These are phyloP conservation scores for Armadillidium nasatum DNA, from an alignment of 1,140 invertebrate species.

Conservation along the genomic window DNA sequence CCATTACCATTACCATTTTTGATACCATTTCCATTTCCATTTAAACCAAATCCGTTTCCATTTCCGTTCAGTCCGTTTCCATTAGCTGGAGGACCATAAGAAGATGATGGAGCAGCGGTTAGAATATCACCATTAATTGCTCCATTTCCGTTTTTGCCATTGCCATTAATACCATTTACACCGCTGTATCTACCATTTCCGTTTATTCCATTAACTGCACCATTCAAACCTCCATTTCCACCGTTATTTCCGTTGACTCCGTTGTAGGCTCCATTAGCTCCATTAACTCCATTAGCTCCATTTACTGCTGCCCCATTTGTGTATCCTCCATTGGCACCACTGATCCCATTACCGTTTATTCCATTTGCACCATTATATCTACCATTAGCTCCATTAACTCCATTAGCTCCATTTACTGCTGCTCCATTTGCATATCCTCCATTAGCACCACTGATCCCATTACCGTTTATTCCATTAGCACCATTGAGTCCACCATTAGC, in stretches of 20 bases:
- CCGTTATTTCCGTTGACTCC: slow-evolving; percentile 8
- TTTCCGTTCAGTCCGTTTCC: not conserved
- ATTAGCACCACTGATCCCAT: not conserved
- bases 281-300: not conserved
- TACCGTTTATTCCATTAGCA: not conserved
- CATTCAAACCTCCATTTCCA: slow-evolving; percentile 7
- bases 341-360: not conserved
- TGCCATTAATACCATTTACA: not conserved
- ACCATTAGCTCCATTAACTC: not conserved
- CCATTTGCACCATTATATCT: slow-evolving; percentile 17
- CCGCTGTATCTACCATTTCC: slow-evolving; percentile 6
- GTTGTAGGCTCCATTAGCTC: not conserved
- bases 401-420: not conserved
- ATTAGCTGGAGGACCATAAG: slow-evolving; percentile 17
- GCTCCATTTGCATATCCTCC: not conserved
- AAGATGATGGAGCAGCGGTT: not conserved
- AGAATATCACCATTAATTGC: not conserved
- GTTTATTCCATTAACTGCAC: slow-evolving; percentile 3
- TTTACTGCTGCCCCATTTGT: not conserved
- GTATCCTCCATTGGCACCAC: not conserved
- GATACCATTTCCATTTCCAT: not conserved
- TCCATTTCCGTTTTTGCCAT: slow-evolving; percentile 2
- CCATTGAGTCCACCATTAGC: slow-evolving; percentile 14
- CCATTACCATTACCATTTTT: not conserved
- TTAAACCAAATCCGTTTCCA: not conserved